A percentile compares a stretch with the other conserved stretches of the same genome.
Conservation (phyloP, 1,140 invertebrate genomes). For the Apis laboriosa region DNA sequence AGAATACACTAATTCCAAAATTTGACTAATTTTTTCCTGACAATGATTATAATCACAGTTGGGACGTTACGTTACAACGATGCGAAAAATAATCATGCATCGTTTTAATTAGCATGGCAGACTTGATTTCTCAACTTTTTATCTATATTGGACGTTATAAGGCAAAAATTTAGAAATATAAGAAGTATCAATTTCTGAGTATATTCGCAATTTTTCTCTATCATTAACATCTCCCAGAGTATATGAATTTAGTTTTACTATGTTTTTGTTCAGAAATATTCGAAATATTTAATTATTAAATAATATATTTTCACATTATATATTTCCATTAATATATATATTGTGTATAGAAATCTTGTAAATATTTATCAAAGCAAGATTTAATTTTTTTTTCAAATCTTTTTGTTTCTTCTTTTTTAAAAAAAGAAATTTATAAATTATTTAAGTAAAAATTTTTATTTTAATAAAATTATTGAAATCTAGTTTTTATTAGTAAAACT, state of each 20-base stretch:
- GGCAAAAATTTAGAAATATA: constrained; percentile 33
- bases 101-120: background rate
- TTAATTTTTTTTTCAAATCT: background rate
- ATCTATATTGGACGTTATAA: constrained; percentile 25
- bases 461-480: background rate
- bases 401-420: background rate
- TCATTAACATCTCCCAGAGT: background rate
- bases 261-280: background rate
- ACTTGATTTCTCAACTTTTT: constrained; percentile 21
- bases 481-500: no score
- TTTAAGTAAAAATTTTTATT: background rate
- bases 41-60: constrained; percentile 32
- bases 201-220: background rate
- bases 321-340: background rate
- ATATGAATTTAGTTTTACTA: background rate
- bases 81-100: background rate
- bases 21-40: constrained; percentile 14
- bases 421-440: background rate
- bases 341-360: background rate
- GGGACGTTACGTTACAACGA: constrained; percentile 47
- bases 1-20: constrained; percentile 11
- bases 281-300: background rate
- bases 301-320: background rate
- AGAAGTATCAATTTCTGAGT: constrained; percentile 1
- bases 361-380: background rate